These are phyloP conservation scores for Recurvirostra avosetta DNA, from an alignment of 2,113 vertebrate genomes.

Conservation along the genomic window DNA sequence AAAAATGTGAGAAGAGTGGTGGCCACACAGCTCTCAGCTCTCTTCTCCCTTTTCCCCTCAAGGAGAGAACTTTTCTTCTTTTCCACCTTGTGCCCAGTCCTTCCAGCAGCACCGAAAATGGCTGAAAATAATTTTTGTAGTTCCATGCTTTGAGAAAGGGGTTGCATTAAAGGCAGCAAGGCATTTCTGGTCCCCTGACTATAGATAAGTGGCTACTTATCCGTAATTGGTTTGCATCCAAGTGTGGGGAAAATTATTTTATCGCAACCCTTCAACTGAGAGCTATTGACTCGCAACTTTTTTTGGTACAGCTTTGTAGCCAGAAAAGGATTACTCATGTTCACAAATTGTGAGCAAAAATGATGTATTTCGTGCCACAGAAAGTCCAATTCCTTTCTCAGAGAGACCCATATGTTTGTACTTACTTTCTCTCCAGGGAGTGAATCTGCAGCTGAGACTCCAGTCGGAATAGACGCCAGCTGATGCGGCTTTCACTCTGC, in stretches of 20 bases:
- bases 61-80: neutral
- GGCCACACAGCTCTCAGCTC: neutral
- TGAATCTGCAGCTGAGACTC: constrained; percentile 66
- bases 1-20: neutral
- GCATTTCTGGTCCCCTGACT: neutral
- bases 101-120: neutral
- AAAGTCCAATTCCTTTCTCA: neutral
- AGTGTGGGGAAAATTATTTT: neutral
- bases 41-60: neutral
- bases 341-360: neutral
- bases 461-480: constrained; percentile 39
- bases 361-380: rapidly evolving
- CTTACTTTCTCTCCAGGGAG: constrained; percentile 73
- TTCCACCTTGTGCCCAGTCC: neutral
- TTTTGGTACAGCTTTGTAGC: neutral
- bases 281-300: neutral
- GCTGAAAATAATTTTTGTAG: neutral
- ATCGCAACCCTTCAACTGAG: neutral
- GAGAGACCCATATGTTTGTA: neutral
- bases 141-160: neutral
- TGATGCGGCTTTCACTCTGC: constrained; percentile 43
- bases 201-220: neutral
- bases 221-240: neutral
- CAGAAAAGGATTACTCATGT: neutral
- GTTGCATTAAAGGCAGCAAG: neutral